These are phyloP conservation scores for Formica aserva DNA, from an alignment of 2,888 invertebrate species.

Conservation along the genomic window DNA sequence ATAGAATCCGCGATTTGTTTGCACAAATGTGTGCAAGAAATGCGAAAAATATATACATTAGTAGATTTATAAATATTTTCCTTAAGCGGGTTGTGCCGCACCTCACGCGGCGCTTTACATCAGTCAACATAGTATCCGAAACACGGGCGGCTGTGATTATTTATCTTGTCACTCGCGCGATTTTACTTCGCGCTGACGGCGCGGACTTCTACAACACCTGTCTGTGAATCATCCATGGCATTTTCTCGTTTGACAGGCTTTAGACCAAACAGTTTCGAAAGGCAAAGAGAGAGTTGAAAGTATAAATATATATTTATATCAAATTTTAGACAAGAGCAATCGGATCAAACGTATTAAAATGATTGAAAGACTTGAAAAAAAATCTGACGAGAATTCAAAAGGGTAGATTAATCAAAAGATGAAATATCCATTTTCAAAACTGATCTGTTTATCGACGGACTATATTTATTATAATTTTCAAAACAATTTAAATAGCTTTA, in stretches of 20 bases:
- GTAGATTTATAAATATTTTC: constrained; percentile 48
- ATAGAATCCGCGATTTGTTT: neutral
- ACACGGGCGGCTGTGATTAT: constrained; percentile 72
- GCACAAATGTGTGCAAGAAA: constrained; percentile 22
- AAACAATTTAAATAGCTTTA: neutral
- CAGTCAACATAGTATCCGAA: constrained; percentile 56
- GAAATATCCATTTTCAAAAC: neutral
- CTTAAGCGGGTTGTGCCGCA: constrained; percentile 45
- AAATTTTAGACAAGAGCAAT: neutral
- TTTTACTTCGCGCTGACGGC: constrained; percentile 68
- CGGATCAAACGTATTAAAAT: neutral
- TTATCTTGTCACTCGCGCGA: constrained; percentile 74
- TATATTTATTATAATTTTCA: neutral
- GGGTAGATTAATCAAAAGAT: neutral
- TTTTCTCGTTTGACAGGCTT: constrained; percentile 42
- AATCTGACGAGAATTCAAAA: neutral
- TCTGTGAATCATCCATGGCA: constrained; percentile 66
- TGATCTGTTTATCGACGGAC: neutral
- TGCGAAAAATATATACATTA: constrained; percentile 27
- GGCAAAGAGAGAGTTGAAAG: neutral
- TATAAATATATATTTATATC: neutral
- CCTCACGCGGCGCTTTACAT: constrained; percentile 62
- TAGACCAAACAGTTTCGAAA: constrained; percentile 16
- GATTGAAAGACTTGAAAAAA: neutral
- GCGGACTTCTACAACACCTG: constrained; percentile 63